Percentiles rank a stretch among this genome's conserved stretches.
Conservation (phyloP, 2,888 invertebrate species). For the Pedicia rivosa region DNA sequence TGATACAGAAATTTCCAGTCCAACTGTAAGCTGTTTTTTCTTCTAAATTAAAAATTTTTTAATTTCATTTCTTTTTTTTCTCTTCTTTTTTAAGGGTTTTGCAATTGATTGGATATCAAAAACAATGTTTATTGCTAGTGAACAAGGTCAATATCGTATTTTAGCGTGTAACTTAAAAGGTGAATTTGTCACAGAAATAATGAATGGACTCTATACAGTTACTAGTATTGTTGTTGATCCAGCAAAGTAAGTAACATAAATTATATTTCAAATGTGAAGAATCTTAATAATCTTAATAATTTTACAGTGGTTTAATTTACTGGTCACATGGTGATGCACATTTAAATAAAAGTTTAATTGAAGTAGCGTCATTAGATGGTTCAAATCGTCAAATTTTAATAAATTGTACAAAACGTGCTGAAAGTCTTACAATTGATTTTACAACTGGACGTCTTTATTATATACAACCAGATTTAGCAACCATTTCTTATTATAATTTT, state of each 20-base stretch:
- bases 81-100: slow-evolving; percentile 34
- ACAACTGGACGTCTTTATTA: slow-evolving; percentile 51
- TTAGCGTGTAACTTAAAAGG: slow-evolving; percentile 55
- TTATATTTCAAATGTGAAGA: background rate
- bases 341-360: slow-evolving; percentile 32
- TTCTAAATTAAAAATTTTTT: background rate
- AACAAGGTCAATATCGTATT: slow-evolving; percentile 37
- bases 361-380: slow-evolving; percentile 51
- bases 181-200: slow-evolving; percentile 41
- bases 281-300: slow-evolving; percentile 2
- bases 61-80: slow-evolving; percentile 3
- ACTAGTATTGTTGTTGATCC: slow-evolving; percentile 58
- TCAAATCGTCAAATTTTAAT: slow-evolving; percentile 26
- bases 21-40: slow-evolving; percentile 15
- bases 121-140: slow-evolving; percentile 40
- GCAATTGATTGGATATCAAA: slow-evolving; percentile 71
- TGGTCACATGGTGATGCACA: slow-evolving; percentile 35
- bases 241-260: slow-evolving; percentile 24
- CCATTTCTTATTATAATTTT: slow-evolving; percentile 45
- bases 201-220: slow-evolving; percentile 30
- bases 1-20: slow-evolving; percentile 43
- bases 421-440: slow-evolving; percentile 46
- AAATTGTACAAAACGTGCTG: slow-evolving; percentile 20
- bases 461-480: slow-evolving; percentile 39
- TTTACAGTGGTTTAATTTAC: slow-evolving; percentile 36